Percentiles rank a stretch among this genome's conserved stretches.
These are phyloP conservation scores for Onthophagus taurus DNA, from an alignment of 1,140 invertebrate genomes.

Conservation along the genomic window DNA sequence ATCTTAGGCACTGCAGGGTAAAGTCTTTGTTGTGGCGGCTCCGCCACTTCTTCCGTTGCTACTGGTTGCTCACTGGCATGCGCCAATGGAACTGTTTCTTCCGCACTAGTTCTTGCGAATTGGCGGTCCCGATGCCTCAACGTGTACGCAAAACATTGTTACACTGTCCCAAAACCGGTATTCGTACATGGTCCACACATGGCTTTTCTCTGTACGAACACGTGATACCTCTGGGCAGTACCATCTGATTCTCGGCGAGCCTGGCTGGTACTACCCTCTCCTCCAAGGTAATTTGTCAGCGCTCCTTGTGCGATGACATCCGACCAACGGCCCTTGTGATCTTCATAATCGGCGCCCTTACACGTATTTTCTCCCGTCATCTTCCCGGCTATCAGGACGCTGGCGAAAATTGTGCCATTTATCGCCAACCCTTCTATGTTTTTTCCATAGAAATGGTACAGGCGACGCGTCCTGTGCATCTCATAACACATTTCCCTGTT, in stretches of 20 bases:
- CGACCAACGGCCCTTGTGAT: not conserved
- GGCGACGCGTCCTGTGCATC: not conserved
- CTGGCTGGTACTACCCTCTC: no score
- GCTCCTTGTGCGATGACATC: not conserved
- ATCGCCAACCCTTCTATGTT: not conserved
- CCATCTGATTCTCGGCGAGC: not conserved
- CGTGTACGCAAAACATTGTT: no score
- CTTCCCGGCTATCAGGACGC: not conserved
- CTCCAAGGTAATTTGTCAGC: no score
- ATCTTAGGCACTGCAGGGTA: no score
- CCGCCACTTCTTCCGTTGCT: no score
- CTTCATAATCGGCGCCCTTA: not conserved
- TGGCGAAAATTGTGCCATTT: not conserved
- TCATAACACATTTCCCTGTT: not conserved
- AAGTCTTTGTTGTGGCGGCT: no score
- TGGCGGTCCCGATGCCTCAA: no score
- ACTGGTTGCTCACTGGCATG: no score
- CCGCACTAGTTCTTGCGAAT: no score
- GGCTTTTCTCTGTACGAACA: not conserved
- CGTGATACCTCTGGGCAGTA: not conserved
- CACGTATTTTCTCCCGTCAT: not conserved
- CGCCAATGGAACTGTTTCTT: no score
- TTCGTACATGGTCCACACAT: not conserved
- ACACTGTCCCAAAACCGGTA: not conserved
- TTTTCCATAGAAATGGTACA: not conserved